phyloP scores from a whole-genome alignment of 2,113 vertebrate genomes.

The Urocynchramus pylzowi region DNA sequence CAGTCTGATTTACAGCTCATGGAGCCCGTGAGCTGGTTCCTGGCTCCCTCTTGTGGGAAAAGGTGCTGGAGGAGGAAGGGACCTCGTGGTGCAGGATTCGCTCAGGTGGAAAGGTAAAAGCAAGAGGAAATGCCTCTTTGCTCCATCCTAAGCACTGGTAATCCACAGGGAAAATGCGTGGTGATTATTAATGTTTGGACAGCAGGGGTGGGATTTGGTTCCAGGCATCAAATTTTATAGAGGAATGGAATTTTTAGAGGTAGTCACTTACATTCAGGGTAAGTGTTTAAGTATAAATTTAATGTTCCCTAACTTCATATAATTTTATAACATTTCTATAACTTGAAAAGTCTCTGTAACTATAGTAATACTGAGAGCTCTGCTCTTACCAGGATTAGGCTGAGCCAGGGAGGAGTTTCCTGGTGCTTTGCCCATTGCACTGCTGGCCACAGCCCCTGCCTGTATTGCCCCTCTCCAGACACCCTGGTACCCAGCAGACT shows the following conservation, averaged over 20 bases:
- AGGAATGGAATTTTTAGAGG: neutral
- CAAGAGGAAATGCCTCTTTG: neutral
- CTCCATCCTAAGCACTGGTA: neutral
- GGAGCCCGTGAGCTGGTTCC: neutral
- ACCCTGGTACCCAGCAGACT: neutral
- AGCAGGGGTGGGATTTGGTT: neutral
- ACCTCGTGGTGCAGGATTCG: neutral
- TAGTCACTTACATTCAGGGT: fast-evolving
- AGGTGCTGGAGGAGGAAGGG: fast-evolving
- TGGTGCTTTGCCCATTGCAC: neutral
- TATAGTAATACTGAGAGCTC: neutral
- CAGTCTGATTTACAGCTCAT: neutral
- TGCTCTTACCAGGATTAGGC: neutral
- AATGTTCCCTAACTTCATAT: neutral
- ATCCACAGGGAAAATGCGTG: fast-evolving
- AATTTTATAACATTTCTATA: neutral
- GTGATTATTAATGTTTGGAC: neutral
- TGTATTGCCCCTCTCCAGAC: fast-evolving
- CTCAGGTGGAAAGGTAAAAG: neutral
- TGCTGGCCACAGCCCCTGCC: neutral
- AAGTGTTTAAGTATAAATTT: neutral
- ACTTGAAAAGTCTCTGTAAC: neutral
- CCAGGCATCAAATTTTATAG: neutral
- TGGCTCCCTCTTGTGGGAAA: conserved; percentile 43
- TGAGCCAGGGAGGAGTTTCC: neutral